Conservation (phyloP, 1,140 invertebrate genomes). For the Zaprionus inermis region DNA sequence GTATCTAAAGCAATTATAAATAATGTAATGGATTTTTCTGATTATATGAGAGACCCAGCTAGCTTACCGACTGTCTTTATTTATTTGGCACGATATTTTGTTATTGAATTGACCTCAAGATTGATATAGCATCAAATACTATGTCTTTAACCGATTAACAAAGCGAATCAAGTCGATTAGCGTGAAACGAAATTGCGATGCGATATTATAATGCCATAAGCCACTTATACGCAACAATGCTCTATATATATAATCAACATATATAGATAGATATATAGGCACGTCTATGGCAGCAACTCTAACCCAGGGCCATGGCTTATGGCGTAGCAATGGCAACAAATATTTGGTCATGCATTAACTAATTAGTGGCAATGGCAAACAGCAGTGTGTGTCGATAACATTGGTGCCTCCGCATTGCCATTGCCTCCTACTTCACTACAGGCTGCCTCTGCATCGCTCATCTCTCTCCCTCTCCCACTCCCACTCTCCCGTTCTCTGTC, state of each 20-base stretch:
- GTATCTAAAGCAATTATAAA: not conserved
- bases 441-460: not conserved
- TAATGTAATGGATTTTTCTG: not conserved
- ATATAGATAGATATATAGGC: not conserved
- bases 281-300: not conserved
- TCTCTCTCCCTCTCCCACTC: not conserved
- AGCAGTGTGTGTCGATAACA: constrained; percentile 30
- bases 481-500: constrained; percentile 33
- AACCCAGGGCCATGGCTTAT: not conserved
- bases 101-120: too few relatives aligned
- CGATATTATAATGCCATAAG: constrained; percentile 3
- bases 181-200: not conserved
- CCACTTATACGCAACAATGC: constrained; percentile 3
- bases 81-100: too few relatives aligned
- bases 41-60: too few relatives aligned
- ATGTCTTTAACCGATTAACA: not conserved
- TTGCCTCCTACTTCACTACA: constrained; percentile 25
- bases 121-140: too few relatives aligned
- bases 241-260: constrained; percentile 1
- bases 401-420: constrained; percentile 17
- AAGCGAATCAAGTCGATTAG: not conserved
- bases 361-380: constrained; percentile 54
- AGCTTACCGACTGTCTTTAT: too few relatives aligned
- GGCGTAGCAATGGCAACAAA: constrained; percentile 33
- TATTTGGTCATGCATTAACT: constrained; percentile 75